Percentiles rank a stretch among this genome's conserved stretches.
Evolutionary conservation across 2,888 invertebrate genomes (phyloP).

Genomic region (Cylindroiulus punctatus): DNA sequence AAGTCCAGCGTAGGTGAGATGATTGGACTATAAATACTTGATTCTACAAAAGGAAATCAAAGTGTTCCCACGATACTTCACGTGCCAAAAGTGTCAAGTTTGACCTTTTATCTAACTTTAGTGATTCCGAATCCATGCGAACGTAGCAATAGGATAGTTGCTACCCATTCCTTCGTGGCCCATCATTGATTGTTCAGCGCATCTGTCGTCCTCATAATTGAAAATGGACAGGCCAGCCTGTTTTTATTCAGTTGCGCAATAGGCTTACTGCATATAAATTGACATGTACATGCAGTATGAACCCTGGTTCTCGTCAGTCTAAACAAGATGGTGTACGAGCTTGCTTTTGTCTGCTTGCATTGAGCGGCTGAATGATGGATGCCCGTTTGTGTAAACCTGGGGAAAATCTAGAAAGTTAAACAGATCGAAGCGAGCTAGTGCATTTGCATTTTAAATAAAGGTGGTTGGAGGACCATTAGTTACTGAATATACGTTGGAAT

Average conservation of each 20-base stretch:
- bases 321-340: not conserved
- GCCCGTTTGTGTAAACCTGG: not conserved
- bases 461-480: not conserved
- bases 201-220: not conserved
- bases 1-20: not conserved
- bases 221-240: not conserved
- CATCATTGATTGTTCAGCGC: not conserved
- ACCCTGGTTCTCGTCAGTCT: not conserved
- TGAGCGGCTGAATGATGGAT: not conserved
- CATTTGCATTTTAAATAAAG: not conserved
- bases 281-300: not conserved
- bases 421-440: not conserved
- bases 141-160: not conserved
- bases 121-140: not conserved
- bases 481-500: not conserved
- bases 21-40: slow-evolving; percentile 7
- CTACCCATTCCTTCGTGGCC: not conserved
- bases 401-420: not conserved
- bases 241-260: not conserved
- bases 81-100: not conserved
- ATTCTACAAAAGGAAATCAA: not conserved
- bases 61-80: not conserved
- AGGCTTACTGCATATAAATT: not conserved
- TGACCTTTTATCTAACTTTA: not conserved
- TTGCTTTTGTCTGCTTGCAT: not conserved